Conservation (phyloP, 37 sponge, comb jelly and placozoan species). For the Dysidea cf. avara region DNA sequence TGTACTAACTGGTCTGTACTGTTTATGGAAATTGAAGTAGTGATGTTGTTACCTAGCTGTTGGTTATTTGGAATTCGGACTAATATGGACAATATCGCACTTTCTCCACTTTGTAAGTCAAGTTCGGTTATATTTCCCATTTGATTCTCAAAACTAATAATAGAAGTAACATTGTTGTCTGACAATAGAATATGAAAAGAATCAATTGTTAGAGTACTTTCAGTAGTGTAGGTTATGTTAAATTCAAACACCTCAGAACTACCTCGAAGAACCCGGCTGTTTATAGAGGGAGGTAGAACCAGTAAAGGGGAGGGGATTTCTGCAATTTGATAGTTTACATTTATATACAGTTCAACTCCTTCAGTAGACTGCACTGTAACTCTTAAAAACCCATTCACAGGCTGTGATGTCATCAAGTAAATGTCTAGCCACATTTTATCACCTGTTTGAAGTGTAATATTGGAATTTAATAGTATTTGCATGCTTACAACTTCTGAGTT, state of each 20-base stretch:
- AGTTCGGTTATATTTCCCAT: background rate
- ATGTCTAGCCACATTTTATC: constrained; percentile 12
- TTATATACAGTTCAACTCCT: background rate
- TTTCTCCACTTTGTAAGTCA: constrained; percentile 23
- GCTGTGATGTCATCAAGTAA: background rate
- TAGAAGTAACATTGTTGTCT: constrained; percentile 8
- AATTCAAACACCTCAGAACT: constrained; percentile 18
- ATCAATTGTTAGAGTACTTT: too few relatives aligned
- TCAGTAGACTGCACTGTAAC: constrained; percentile 2
- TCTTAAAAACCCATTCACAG: constrained; percentile 3
- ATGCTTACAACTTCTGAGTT: background rate
- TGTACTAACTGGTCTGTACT: constrained; percentile 13
- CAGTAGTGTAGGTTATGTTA: constrained; percentile 29
- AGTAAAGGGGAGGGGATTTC: constrained; percentile 23
- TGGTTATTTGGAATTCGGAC: background rate
- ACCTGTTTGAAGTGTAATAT: background rate
- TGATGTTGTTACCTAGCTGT: constrained; percentile 23
- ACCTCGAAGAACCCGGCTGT: constrained; percentile 26
- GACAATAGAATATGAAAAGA: too few relatives aligned
- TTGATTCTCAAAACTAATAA: constrained; percentile 21
- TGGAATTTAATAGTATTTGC: background rate
- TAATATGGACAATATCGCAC: constrained; percentile 17
- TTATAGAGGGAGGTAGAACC: constrained; percentile 11
- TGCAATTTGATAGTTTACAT: background rate
- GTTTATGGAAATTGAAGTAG: constrained; percentile 1